Evolutionary conservation across 2,888 invertebrate species (phyloP), one percentile per base, ranked within the genome.

Genomic region (Argyra leucocephala): DNA sequence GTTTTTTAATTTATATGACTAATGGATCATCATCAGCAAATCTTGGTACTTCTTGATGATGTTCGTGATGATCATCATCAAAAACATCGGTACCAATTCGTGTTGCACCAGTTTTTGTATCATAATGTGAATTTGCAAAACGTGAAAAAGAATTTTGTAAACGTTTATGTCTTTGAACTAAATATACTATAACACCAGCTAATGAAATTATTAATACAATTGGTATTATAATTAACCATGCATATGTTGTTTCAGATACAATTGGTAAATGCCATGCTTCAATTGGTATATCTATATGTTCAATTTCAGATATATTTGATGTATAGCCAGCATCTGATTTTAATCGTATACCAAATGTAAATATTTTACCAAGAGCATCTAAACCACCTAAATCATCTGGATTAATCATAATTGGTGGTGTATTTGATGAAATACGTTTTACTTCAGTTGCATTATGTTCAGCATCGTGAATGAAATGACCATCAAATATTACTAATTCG

Each of bases 11-110:
- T 61, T 61, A 61, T 77, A 94, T 90, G 72, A 96, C 93, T 71
- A 96, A 83, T 65, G 94, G 95, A 80, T 95, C 96, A 79, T 95
- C 95, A 78, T 95, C 96, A 0, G 93, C 91, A 80, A 95, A 95
- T 64, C 71, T 92, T 76, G 89, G 87, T 75, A 94, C 93, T 71
- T 93, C 89, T 57, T 94, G 94, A 73, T 89, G 88, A 74, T 93
- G 91, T 74, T 91, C 91, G 71, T 92, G 91, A 74, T 91, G 91
- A 84, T 66, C 75, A 74, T 82, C 79, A 85, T 90, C 89, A 68
- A 88, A 82, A 68, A 86, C 87, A 71, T 87, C 87, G 70, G 86
- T 87, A 57, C 86, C 85, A 76, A 94, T 90, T 64, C 91, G 91
- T 59, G 94, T 92, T 71, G 93, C 90, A 62, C 91, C 93, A 63